These are phyloP conservation scores for Paramormyrops hopkinsi DNA, from an alignment of 2,797 vertebrate species.

Conservation along the genomic window DNA sequence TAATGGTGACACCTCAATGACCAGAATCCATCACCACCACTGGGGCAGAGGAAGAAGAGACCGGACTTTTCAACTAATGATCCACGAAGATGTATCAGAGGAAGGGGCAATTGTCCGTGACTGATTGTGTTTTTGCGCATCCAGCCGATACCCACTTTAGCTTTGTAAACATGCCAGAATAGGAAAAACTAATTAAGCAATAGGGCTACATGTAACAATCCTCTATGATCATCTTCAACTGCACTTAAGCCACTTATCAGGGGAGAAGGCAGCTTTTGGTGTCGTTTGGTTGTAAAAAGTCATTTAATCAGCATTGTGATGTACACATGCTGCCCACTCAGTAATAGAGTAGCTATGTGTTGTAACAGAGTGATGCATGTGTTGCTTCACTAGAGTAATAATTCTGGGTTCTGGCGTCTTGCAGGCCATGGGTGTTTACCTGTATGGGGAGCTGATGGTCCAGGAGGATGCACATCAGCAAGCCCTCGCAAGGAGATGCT, in stretches of 20 bases:
- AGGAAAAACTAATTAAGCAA: not conserved
- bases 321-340: not conserved
- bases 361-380: not conserved
- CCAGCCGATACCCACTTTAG: not conserved
- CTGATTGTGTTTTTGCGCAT: constrained; percentile 14
- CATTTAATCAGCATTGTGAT: not conserved
- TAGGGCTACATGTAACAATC: not conserved
- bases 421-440: constrained; percentile 94
- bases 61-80: constrained; percentile 5
- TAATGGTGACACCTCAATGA: not conserved
- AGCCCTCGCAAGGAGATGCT: constrained; percentile 73
- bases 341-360: not conserved
- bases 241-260: not conserved
- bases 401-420: not conserved
- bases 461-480: constrained; percentile 80
- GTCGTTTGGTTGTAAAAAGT: not conserved
- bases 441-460: constrained; percentile 95
- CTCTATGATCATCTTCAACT: not conserved
- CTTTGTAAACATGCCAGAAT: not conserved
- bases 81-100: constrained; percentile 6
- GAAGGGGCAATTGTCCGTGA: constrained; percentile 13
- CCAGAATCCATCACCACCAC: not conserved
- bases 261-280: not conserved
- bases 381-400: not conserved
- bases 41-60: not conserved